These are phyloP conservation scores for Noctua janthina DNA, from an alignment of 2,888 invertebrate genomes.

Conservation along the genomic window DNA sequence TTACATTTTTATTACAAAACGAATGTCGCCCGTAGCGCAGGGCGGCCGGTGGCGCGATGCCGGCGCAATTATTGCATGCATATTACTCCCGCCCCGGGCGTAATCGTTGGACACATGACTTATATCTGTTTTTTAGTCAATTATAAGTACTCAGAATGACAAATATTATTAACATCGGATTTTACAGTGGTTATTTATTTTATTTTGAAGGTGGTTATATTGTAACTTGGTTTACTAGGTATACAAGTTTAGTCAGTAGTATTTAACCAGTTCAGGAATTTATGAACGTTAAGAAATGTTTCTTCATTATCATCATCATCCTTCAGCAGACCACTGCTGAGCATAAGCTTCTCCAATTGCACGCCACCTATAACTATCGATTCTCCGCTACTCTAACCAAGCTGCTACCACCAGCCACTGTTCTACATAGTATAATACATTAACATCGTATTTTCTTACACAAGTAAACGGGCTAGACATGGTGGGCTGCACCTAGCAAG, in stretches of 20 bases:
- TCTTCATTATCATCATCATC: background rate
- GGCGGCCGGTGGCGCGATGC: conserved; percentile 46
- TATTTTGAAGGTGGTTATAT: background rate
- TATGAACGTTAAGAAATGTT: background rate
- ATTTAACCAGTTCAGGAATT: background rate
- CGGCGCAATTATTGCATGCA: conserved; percentile 61
- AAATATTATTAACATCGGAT: conserved; percentile 37
- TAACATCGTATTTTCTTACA: conserved; percentile 45
- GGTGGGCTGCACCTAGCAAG: too few species aligned
- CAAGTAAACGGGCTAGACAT: too few species aligned
- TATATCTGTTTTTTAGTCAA: conserved; percentile 61
- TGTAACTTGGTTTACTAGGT: background rate
- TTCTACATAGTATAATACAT: conserved; percentile 7
- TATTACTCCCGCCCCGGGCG: conserved; percentile 61
- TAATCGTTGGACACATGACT: conserved; percentile 56
- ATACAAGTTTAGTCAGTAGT: background rate
- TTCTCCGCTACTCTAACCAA: background rate
- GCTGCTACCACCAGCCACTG: background rate
- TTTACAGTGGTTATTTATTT: conserved; percentile 28
- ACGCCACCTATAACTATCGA: background rate
- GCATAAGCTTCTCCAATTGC: background rate
- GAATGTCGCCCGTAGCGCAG: conserved; percentile 62
- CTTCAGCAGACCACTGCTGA: background rate
- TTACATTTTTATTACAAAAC: conserved; percentile 56
- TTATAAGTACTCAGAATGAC: conserved; percentile 43